These are phyloP conservation scores for Otolemur crassicaudatus DNA, from an alignment of 2,797 vertebrate genomes.

Conservation along the genomic window DNA sequence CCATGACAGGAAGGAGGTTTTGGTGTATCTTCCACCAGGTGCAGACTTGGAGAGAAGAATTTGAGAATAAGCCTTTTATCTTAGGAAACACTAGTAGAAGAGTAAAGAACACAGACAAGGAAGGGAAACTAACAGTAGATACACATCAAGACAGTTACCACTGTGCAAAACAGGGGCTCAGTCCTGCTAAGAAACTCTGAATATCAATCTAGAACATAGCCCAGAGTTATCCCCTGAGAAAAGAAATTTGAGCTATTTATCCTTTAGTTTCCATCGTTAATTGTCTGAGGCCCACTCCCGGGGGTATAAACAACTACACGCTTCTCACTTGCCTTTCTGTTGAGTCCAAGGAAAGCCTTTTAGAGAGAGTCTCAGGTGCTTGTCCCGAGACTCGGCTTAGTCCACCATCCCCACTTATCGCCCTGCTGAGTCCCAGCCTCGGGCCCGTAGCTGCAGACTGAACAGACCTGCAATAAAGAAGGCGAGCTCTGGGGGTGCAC, in stretches of 20 bases:
- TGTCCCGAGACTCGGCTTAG: background rate
- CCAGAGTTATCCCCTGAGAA: background rate
- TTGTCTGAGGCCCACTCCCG: background rate
- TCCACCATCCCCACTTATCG: constrained; percentile 28
- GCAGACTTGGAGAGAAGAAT: background rate
- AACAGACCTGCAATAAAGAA: constrained; percentile 48
- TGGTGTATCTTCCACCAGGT: background rate
- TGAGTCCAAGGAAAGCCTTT: background rate
- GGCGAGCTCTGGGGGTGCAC: constrained; percentile 56
- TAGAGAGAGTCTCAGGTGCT: background rate
- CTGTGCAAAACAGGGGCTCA: background rate
- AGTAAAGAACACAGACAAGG: background rate
- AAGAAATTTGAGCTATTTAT: background rate
- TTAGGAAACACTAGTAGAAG: background rate
- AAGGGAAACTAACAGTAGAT: background rate
- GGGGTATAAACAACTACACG: background rate
- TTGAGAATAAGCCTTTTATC: background rate
- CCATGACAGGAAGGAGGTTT: background rate
- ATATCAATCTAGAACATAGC: background rate
- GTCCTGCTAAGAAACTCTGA: background rate
- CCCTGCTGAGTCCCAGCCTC: background rate
- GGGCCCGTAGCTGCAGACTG: background rate
- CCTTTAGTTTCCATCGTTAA: background rate
- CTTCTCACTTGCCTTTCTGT: background rate
- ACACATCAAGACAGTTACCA: background rate